Conservation (phyloP, 2,888 invertebrate genomes). For the Hetaerina titia region DNA sequence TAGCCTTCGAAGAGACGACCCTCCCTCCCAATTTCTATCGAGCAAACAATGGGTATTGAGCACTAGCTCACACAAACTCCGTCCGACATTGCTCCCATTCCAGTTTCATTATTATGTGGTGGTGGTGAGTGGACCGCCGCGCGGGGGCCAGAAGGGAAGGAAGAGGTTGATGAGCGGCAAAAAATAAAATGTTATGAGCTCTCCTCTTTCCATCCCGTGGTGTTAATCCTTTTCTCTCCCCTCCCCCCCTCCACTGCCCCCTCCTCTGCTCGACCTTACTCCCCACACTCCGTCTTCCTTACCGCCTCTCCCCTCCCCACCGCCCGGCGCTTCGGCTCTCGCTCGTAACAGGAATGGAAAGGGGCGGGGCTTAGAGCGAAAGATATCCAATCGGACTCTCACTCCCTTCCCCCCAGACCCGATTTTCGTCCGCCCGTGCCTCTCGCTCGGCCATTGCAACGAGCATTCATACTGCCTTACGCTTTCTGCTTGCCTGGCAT, state of each 20-base stretch:
- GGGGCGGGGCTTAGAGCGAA: neutral
- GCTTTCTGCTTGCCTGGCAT: constrained; percentile 50
- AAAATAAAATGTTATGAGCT: neutral
- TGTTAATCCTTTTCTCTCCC: neutral
- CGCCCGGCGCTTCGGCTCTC: neutral
- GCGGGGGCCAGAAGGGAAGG: neutral
- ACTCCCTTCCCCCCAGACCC: neutral
- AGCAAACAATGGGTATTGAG: too few relatives aligned
- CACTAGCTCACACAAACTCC: too few relatives aligned
- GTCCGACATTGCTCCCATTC: too few relatives aligned
- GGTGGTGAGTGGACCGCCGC: too few relatives aligned
- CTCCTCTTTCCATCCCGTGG: neutral
- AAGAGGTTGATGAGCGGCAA: neutral
- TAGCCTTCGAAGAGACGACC: too few relatives aligned
- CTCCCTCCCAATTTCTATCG: too few relatives aligned
- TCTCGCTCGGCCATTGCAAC: neutral
- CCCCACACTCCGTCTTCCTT: too few relatives aligned
- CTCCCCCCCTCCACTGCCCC: neutral
- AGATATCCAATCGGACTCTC: neutral
- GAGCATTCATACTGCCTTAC: constrained; percentile 20
- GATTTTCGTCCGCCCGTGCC: constrained; percentile 13
- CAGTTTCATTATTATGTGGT: too few relatives aligned
- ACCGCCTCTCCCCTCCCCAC: neutral
- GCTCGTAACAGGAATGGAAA: neutral
- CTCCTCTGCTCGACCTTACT: neutral